A percentile compares a stretch with the other conserved stretches of the same genome.
Evolutionary conservation across 2,113 vertebrate species (phyloP).

Genomic region (Leucosticte australis): DNA sequence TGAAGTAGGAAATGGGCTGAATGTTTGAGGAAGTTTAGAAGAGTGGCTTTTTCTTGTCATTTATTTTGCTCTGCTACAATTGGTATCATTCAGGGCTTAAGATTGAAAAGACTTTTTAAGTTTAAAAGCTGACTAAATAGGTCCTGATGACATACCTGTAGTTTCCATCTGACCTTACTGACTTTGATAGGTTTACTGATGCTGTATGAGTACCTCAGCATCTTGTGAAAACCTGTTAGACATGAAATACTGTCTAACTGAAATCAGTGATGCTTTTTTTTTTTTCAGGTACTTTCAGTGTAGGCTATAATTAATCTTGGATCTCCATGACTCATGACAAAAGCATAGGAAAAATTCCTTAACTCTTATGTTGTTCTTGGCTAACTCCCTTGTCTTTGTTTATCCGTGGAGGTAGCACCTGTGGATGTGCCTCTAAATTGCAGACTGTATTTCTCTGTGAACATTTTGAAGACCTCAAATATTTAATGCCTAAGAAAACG

Average conservation of each 20-base stretch:
- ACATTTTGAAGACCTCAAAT: neutral
- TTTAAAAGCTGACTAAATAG: neutral
- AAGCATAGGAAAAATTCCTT: conserved; percentile 37
- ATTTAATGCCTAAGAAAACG: neutral
- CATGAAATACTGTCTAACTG: conserved; percentile 10
- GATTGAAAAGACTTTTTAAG: neutral
- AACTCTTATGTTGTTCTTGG: conserved; percentile 17
- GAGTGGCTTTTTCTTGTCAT: neutral
- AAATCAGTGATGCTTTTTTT: neutral
- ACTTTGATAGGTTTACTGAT: neutral
- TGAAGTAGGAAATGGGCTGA: neutral
- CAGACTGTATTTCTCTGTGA: neutral
- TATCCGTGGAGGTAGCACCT: neutral
- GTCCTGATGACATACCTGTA: neutral
- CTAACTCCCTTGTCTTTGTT: conserved; percentile 1
- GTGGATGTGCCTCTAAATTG: neutral
- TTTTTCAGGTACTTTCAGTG: neutral
- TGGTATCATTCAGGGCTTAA: neutral
- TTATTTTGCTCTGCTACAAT: neutral
- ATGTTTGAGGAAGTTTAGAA: neutral
- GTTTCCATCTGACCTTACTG: neutral
- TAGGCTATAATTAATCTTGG: conserved; percentile 44
- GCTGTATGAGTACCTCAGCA: neutral
- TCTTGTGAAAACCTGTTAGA: conserved; percentile 7
- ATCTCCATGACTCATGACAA: conserved; percentile 43